Conservation (phyloP, 2,113 vertebrate genomes). For the Sebastes schlegelii region DNA sequence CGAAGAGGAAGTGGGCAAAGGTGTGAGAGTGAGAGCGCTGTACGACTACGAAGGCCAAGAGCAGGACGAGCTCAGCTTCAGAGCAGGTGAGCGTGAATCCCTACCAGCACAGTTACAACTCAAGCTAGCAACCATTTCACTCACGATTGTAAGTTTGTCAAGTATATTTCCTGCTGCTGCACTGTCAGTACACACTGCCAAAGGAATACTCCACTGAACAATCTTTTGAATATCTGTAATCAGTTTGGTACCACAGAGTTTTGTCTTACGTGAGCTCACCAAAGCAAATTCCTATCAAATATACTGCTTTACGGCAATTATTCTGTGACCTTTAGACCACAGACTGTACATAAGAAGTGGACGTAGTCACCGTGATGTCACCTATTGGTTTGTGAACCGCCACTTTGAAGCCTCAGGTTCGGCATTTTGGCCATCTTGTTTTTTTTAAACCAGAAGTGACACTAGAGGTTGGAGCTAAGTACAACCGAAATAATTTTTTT, state of each 20-base stretch:
- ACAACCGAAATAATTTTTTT: too few relatives aligned
- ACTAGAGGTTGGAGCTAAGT: too few relatives aligned
- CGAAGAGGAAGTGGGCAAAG: conserved; percentile 88
- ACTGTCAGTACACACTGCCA: neutral
- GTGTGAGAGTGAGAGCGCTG: conserved; percentile 91
- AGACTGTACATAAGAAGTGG: too few relatives aligned
- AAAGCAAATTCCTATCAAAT: neutral
- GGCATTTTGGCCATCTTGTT: too few relatives aligned
- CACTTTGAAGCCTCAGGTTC: too few relatives aligned
- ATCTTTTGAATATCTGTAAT: neutral
- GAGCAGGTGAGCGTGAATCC: conserved; percentile 85
- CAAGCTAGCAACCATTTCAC: neutral
- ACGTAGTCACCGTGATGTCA: too few relatives aligned
- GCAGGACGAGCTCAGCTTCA: conserved; percentile 97
- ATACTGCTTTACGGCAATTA: neutral
- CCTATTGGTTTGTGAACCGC: too few relatives aligned
- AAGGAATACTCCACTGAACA: neutral
- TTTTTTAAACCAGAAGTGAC: too few relatives aligned
- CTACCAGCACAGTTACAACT: neutral
- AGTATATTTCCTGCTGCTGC: neutral
- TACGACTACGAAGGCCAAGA: conserved; percentile 97
- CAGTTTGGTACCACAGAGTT: neutral
- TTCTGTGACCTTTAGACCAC: neutral
- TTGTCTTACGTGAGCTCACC: neutral
- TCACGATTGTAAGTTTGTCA: neutral